These are phyloP conservation scores for Trichoplusia ni DNA, from an alignment of 1,140 invertebrate species.

Conservation along the genomic window DNA sequence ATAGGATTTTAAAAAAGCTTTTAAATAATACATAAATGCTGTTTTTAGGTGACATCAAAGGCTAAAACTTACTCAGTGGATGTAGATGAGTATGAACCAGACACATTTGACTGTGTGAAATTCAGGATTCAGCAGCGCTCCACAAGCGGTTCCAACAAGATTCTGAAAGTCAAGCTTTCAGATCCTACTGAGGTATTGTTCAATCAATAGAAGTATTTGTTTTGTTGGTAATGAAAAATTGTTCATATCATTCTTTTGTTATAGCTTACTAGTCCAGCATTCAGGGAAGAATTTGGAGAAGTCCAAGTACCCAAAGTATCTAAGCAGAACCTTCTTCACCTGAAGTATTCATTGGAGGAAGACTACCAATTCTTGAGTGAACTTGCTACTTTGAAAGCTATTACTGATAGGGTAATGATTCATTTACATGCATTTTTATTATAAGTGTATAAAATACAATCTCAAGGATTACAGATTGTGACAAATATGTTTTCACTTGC, in stretches of 20 bases:
- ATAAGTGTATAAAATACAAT: no score
- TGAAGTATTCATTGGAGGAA: conserved; percentile 83
- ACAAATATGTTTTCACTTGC: conserved; percentile 30
- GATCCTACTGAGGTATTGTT: conserved; percentile 83
- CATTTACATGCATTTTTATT: neutral
- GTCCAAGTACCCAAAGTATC: conserved; percentile 73
- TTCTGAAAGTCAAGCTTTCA: conserved; percentile 85
- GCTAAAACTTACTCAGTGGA: conserved; percentile 83
- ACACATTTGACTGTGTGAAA: conserved; percentile 83
- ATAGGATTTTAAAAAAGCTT: neutral
- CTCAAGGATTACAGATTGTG: no score
- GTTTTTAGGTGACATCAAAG: conserved; percentile 67
- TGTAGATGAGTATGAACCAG: conserved; percentile 85
- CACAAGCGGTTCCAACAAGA: conserved; percentile 81
- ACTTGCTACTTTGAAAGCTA: conserved; percentile 83
- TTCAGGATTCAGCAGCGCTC: conserved; percentile 83
- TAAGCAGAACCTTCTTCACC: conserved; percentile 78
- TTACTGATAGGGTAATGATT: conserved; percentile 81
- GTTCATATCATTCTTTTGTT: conserved; percentile 41
- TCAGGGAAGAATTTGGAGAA: conserved; percentile 73
- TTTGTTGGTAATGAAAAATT: conserved; percentile 3
- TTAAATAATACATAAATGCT: no score
- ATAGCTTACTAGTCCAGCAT: conserved; percentile 66
- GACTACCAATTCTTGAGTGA: conserved; percentile 86
- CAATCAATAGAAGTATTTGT: conserved; percentile 6